These are phyloP conservation scores for Pipra filicauda DNA, from an alignment of 2,113 vertebrate species.

Conservation along the genomic window DNA sequence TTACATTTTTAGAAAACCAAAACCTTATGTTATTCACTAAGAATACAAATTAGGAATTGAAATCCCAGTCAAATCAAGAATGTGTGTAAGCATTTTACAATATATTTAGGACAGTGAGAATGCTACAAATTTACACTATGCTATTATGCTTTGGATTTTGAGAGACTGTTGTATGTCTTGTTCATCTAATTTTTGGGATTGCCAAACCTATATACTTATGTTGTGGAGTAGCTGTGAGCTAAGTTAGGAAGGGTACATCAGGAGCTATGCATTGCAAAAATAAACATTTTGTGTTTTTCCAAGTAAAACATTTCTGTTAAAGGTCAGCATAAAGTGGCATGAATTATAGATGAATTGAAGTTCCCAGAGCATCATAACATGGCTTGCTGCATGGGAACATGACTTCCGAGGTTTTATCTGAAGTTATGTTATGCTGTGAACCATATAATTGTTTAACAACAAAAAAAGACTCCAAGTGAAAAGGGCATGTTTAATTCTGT, in stretches of 20 bases:
- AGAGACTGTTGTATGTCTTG: background rate
- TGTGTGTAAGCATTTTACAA: background rate
- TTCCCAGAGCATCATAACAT: background rate
- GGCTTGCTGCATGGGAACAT: background rate
- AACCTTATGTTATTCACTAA: background rate
- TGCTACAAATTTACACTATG: background rate
- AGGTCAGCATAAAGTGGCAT: background rate
- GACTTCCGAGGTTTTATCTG: background rate
- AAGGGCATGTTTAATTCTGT: background rate
- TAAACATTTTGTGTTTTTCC: background rate
- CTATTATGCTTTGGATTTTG: background rate
- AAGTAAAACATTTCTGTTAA: background rate
- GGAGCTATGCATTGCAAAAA: background rate
- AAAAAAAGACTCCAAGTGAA: background rate
- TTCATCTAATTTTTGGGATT: background rate
- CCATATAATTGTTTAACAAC: background rate
- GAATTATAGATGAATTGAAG: background rate
- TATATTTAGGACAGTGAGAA: background rate
- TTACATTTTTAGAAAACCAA: background rate
- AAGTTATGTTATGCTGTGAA: background rate
- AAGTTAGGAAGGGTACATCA: background rate
- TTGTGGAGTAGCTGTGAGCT: background rate
- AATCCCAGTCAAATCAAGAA: background rate
- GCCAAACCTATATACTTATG: background rate
- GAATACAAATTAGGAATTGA: background rate